Evolutionary conservation across 2,888 invertebrate genomes (phyloP).

Genomic region (Plemyria rubiginata): DNA sequence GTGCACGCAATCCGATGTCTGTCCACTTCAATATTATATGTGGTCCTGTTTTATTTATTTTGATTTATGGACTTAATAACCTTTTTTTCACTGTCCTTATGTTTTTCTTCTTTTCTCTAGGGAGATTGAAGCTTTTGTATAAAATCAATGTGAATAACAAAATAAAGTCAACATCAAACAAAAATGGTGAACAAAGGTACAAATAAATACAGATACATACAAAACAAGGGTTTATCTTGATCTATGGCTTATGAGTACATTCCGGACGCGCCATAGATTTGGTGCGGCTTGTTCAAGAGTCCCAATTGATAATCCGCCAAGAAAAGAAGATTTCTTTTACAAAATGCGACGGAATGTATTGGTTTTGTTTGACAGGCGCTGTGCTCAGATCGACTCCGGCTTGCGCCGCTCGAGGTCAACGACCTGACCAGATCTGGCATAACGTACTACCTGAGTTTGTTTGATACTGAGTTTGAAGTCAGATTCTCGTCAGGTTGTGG

Average conservation of each 20-base stretch:
- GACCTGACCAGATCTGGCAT: slow-evolving; percentile 71
- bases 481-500: slow-evolving; percentile 73
- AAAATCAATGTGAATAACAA: slow-evolving; percentile 38
- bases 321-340: slow-evolving; percentile 41
- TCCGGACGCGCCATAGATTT: slow-evolving; percentile 50
- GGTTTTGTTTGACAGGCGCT: slow-evolving; percentile 68
- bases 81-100: slow-evolving; percentile 71
- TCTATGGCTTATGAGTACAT: slow-evolving; percentile 53
- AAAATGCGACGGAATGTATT: slow-evolving; percentile 66
- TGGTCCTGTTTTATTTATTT: slow-evolving; percentile 76
- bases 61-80: slow-evolving; percentile 68
- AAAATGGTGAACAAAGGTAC: slow-evolving; percentile 43
- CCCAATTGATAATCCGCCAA: slow-evolving; percentile 56
- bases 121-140: slow-evolving; percentile 47
- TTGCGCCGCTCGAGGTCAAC: slow-evolving; percentile 74
- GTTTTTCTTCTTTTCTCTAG: slow-evolving; percentile 59
- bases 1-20: slow-evolving; percentile 81
- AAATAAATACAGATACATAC: slow-evolving; percentile 64
- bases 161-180: slow-evolving; percentile 24
- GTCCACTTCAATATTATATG: slow-evolving; percentile 82
- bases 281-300: slow-evolving; percentile 56
- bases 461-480: slow-evolving; percentile 48
- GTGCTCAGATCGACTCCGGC: slow-evolving; percentile 80
- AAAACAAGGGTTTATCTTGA: slow-evolving; percentile 58
- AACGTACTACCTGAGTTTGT: slow-evolving; percentile 12